Evolutionary conservation across 2,113 vertebrate species (phyloP), one percentile per base, ranked within the genome.

Genomic region (Rhineura floridana): DNA sequence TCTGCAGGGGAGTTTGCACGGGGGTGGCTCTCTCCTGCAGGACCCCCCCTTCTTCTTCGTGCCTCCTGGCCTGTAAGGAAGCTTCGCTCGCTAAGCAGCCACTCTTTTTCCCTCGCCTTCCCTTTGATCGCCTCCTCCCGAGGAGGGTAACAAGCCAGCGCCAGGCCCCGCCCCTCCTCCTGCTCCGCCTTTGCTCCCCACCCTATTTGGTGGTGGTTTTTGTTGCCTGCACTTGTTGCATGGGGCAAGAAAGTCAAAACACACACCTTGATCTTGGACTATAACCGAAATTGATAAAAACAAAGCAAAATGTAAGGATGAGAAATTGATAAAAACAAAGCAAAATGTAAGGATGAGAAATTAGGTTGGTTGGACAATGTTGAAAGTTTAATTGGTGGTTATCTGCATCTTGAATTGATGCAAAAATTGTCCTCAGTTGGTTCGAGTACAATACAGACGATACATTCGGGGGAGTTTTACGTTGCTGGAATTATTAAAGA

Each of bases 221-320:
- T 59, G 62, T 46, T n/a, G 52, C 52, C 69, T 93, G 91, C 93
- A 90, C 92, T 91, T 94, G 93, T 92, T 91, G 87, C 83, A 6
- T 33, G 69, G 36, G 23, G 69, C 28, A 39, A 9, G 25, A 67
- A 42, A 42, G 67, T 21, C 83, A 55, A 55, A 39, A 72, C 39
- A 17, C 67, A 28, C 83, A 2, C 67, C 83, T 84, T 70, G 33
- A 42, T 28, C 67, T 30, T 39, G 83, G n/a, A 55, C 67, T 5
- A 50, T 21, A n/a, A 36, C 46, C 28, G 65, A 9, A 5, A 19
- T 5, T 11, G 55, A 13, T 50, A 70, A 84, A 72, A 15, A 55
- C 25, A 28, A 48, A 52, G 30, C 48, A 10, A n/a, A n/a, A n/a
- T n/a, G 17, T 3, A 4, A 17, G 55, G 3, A 19, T 13, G 19